A percentile compares a stretch with the other conserved stretches of the same genome.
Conservation (phyloP, 2,797 vertebrate species). For the Acomys russatus region DNA sequence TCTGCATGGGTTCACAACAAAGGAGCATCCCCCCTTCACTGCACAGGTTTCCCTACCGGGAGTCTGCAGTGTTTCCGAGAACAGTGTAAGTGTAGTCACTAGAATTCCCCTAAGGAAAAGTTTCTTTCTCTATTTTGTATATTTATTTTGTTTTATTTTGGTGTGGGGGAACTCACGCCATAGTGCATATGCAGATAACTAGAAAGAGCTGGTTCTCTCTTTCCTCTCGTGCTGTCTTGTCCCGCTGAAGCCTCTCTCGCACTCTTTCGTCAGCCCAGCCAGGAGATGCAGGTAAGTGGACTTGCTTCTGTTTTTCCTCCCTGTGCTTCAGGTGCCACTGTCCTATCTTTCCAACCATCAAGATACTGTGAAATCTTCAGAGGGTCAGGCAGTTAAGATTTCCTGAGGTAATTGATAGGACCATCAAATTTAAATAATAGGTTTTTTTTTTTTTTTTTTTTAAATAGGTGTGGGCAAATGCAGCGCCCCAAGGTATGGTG, state of each 20-base stretch:
- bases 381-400: not conserved
- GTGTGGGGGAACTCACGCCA: not conserved
- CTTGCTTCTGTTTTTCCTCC: not conserved
- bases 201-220: not conserved
- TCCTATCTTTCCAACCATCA: not conserved
- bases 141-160: not conserved
- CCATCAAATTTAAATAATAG: not conserved
- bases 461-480: not conserved
- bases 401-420: not conserved
- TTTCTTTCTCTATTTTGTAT: not conserved
- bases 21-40: not conserved
- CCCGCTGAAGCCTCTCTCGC: not conserved
- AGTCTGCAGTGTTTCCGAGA: conserved; percentile 16
- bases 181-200: not conserved
- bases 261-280: not conserved
- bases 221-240: not conserved
- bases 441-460: not conserved
- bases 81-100: not conserved
- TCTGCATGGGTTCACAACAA: not conserved
- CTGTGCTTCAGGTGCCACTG: not conserved
- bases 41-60: not conserved
- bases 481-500: not conserved
- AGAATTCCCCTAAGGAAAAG: not conserved
- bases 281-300: not conserved
- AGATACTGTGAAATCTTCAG: not conserved